Percentiles rank a stretch among this genome's conserved stretches.
Evolutionary conservation across 2,113 vertebrate genomes (phyloP).

Genomic region (Loxodonta africana): DNA sequence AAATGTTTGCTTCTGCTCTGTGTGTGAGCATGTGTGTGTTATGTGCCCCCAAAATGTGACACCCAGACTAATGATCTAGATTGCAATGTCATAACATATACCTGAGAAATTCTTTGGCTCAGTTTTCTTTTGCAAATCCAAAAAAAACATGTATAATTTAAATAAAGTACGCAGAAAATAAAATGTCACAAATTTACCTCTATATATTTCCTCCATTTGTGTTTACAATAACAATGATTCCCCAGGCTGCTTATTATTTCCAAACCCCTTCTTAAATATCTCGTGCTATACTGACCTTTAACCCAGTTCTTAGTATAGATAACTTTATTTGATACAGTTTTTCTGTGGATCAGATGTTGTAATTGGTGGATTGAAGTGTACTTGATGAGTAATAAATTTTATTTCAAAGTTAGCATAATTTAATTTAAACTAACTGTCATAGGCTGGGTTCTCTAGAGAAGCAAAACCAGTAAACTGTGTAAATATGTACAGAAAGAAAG

Average conservation of each 20-base stretch:
- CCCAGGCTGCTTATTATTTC: not conserved
- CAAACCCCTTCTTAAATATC: not conserved
- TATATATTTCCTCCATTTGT: not conserved
- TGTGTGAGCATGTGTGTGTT: not conserved
- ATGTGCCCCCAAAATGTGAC: not conserved
- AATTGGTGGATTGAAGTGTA: not conserved
- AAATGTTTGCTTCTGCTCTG: no score
- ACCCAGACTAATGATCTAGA: not conserved
- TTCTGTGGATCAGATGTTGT: not conserved
- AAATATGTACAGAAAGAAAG: no score
- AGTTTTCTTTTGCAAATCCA: not conserved
- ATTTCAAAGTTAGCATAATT: slow-evolving; percentile 38
- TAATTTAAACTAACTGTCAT: not conserved
- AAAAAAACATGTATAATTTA: not conserved
- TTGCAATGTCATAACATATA: not conserved
- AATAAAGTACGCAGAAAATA: not conserved
- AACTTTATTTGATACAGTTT: not conserved
- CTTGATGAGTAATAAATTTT: not conserved
- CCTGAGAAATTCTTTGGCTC: not conserved
- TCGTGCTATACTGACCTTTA: not conserved
- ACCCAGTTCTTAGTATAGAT: not conserved
- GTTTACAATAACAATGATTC: not conserved
- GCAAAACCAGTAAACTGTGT: no score
- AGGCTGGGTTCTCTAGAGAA: no score
- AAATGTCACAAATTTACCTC: not conserved